Evolutionary conservation across 2,113 vertebrate genomes (phyloP).

Genomic region (Lycaon pictus): DNA sequence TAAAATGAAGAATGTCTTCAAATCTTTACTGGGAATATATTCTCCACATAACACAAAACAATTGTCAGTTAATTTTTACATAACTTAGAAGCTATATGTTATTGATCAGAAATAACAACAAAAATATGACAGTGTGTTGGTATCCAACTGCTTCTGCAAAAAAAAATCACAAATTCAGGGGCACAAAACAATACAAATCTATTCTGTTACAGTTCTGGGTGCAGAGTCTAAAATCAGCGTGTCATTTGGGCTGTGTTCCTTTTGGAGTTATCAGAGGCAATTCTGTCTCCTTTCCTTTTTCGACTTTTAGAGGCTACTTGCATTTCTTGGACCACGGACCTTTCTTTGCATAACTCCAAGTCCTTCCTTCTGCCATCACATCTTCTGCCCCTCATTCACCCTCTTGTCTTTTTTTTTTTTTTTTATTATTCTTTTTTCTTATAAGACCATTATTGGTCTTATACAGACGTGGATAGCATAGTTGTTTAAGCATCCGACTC

Average conservation of each 20-base stretch:
- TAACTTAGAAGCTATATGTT: background rate
- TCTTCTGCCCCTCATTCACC: background rate
- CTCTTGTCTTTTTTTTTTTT: background rate
- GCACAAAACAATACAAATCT: background rate
- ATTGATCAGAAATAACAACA: background rate
- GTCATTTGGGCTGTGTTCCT: background rate
- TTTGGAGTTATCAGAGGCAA: background rate
- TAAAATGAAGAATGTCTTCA: conserved; percentile 37
- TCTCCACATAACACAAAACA: background rate
- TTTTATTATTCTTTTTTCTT: background rate
- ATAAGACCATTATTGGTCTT: background rate
- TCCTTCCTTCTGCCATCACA: background rate
- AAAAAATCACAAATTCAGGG: background rate
- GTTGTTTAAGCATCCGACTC: background rate
- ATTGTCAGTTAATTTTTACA: background rate
- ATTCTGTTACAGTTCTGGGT: background rate
- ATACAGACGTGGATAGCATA: background rate
- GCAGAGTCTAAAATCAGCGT: background rate
- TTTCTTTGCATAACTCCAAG: background rate
- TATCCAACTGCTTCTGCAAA: background rate
- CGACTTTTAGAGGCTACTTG: background rate
- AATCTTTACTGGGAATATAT: conserved; percentile 5
- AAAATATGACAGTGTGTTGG: background rate
- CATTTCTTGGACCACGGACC: background rate
- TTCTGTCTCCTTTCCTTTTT: background rate